Conservation (phyloP, 2,797 vertebrate genomes). For the Basileuterus tristriatus region DNA sequence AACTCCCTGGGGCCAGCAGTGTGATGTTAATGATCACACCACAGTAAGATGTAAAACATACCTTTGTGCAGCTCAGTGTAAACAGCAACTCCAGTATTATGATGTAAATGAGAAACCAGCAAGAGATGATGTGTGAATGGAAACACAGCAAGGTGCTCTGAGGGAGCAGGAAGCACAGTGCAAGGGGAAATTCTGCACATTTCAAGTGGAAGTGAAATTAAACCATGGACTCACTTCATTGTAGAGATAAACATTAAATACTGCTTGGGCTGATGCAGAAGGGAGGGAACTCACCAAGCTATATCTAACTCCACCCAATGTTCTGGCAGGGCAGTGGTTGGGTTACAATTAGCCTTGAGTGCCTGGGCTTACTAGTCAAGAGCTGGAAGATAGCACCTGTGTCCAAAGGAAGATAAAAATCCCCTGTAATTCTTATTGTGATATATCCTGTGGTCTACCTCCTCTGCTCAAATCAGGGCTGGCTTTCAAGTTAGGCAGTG, state of each 20-base stretch:
- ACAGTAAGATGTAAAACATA: slow-evolving; percentile 66
- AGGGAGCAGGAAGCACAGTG: slow-evolving; percentile 10
- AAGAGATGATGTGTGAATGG: slow-evolving; percentile 68
- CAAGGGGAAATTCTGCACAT: slow-evolving; percentile 14
- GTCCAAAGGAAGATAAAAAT: background rate
- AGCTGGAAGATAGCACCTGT: background rate
- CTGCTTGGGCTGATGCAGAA: background rate
- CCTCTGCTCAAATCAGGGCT: background rate
- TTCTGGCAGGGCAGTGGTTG: background rate
- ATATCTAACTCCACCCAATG: background rate
- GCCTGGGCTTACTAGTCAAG: background rate
- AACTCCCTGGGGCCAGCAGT: slow-evolving; percentile 67
- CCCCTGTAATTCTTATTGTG: background rate
- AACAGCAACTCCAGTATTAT: slow-evolving; percentile 64
- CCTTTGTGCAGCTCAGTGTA: slow-evolving; percentile 67
- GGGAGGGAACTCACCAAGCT: background rate
- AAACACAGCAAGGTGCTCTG: slow-evolving; percentile 59
- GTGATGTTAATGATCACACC: slow-evolving; percentile 71
- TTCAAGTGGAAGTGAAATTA: background rate
- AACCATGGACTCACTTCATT: background rate
- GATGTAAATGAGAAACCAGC: slow-evolving; percentile 74
- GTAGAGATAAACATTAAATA: background rate
- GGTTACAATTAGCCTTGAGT: background rate
- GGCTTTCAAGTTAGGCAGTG: background rate
- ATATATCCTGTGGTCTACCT: background rate